Conservation (phyloP, 2,113 vertebrate species). For the Dolichallabes microphthalmus region DNA sequence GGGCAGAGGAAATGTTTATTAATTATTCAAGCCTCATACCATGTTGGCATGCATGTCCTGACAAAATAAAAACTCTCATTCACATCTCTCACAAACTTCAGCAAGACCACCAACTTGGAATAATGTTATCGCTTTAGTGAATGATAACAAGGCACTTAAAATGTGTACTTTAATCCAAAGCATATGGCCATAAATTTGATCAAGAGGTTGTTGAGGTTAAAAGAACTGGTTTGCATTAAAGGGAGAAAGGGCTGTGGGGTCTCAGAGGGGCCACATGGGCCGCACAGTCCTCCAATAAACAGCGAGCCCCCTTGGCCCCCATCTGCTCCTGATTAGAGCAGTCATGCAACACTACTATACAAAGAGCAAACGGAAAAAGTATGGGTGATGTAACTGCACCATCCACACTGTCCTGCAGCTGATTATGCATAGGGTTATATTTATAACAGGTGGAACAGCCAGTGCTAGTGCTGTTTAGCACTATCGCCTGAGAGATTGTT, state of each 20-base stretch:
- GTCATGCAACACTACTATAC: conserved; percentile 58
- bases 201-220: conserved; percentile 47
- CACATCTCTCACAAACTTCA: conserved; percentile 22
- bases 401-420: conserved; percentile 44
- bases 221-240: conserved; percentile 43
- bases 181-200: conserved; percentile 48
- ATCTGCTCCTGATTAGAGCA: conserved; percentile 63
- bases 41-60: conserved; percentile 18
- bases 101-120: conserved; percentile 39
- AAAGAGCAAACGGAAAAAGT: conserved; percentile 38
- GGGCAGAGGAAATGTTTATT: conserved; percentile 36
- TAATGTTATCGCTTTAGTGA: conserved; percentile 53
- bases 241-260: conserved; percentile 35
- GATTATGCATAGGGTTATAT: conserved; percentile 39
- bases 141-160: conserved; percentile 50
- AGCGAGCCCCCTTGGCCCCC: conserved; percentile 42
- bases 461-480: background rate
- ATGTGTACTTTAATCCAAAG: conserved; percentile 41
- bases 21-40: background rate
- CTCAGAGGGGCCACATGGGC: conserved; percentile 29
- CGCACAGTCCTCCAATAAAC: conserved; percentile 32
- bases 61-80: conserved; percentile 12
- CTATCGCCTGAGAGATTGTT: background rate
- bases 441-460: conserved; percentile 47
- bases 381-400: conserved; percentile 57